These are phyloP conservation scores for Silurus lanzhouensis DNA, from an alignment of 2,797 vertebrate species.

Conservation along the genomic window DNA sequence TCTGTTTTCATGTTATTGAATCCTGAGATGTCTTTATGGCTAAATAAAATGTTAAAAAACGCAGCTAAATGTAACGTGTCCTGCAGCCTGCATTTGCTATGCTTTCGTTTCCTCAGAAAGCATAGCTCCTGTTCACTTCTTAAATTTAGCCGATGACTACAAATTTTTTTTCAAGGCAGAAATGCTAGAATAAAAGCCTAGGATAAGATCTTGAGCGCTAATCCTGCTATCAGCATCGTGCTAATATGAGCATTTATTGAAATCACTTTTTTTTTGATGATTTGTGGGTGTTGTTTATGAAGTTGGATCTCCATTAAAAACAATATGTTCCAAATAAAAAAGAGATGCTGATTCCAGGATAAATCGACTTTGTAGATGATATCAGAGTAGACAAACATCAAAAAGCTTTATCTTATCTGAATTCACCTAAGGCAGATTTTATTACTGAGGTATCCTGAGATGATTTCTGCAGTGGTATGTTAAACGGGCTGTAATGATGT, in stretches of 20 bases:
- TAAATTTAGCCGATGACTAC: slow-evolving; percentile 3
- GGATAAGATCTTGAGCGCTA: neutral
- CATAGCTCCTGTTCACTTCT: neutral
- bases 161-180: slow-evolving; percentile 1
- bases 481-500: neutral
- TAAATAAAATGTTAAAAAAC: neutral
- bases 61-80: neutral
- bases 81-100: neutral
- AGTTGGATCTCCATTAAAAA: neutral
- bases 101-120: too few species aligned
- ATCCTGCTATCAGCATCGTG: neutral
- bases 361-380: too few species aligned
- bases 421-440: neutral
- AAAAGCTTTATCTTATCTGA: neutral
- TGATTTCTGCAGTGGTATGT: slow-evolving; percentile 1
- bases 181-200: neutral
- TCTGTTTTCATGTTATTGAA: neutral
- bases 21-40: neutral
- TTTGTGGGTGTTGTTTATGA: neutral
- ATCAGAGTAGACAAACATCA: neutral
- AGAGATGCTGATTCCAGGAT: neutral
- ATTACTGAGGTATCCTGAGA: slow-evolving; percentile 22
- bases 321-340: neutral
- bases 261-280: neutral
- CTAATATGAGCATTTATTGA: neutral